phyloP scores from a whole-genome alignment of 2,113 vertebrate genomes.

The Silurus asotus region DNA sequence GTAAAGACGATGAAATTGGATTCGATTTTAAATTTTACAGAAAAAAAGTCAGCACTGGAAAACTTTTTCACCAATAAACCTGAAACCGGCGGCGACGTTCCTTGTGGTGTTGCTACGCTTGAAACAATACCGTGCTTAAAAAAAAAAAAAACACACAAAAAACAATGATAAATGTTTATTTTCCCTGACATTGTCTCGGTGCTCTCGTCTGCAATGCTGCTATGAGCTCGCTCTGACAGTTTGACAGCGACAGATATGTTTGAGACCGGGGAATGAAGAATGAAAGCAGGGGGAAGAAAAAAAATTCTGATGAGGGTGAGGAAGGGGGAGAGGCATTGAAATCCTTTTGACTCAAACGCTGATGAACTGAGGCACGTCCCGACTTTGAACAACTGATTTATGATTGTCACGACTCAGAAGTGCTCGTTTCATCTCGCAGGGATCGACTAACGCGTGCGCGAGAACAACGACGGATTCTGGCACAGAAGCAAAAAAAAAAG shows the following conservation, averaged over 20 bases:
- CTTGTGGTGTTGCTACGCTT: slow-evolving; percentile 12
- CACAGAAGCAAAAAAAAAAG: slow-evolving; percentile 25
- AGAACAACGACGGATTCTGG: slow-evolving; percentile 29
- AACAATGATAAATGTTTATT: slow-evolving; percentile 47
- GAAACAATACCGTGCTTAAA: slow-evolving; percentile 5
- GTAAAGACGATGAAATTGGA: no score
- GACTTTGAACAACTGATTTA: slow-evolving; percentile 40
- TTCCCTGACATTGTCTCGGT: slow-evolving; percentile 23
- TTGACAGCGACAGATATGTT: slow-evolving; percentile 55
- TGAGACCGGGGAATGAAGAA: slow-evolving; percentile 27
- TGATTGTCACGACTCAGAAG: slow-evolving; percentile 53
- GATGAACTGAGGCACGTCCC: slow-evolving; percentile 40
- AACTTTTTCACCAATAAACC: neutral
- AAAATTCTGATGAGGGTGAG: neutral
- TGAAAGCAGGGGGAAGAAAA: neutral
- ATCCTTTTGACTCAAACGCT: slow-evolving; percentile 39
- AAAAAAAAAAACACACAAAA: no score
- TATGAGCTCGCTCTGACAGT: slow-evolving; percentile 45
- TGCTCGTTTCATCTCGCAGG: slow-evolving; percentile 37
- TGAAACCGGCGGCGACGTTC: neutral
- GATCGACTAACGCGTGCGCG: slow-evolving; percentile 56
- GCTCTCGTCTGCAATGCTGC: slow-evolving; percentile 35
- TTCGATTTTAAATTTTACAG: neutral
- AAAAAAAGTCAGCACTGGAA: neutral
- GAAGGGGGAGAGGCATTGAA: neutral